These are phyloP conservation scores for Trogon surrucura DNA, from an alignment of 2,113 vertebrate genomes.

Conservation along the genomic window DNA sequence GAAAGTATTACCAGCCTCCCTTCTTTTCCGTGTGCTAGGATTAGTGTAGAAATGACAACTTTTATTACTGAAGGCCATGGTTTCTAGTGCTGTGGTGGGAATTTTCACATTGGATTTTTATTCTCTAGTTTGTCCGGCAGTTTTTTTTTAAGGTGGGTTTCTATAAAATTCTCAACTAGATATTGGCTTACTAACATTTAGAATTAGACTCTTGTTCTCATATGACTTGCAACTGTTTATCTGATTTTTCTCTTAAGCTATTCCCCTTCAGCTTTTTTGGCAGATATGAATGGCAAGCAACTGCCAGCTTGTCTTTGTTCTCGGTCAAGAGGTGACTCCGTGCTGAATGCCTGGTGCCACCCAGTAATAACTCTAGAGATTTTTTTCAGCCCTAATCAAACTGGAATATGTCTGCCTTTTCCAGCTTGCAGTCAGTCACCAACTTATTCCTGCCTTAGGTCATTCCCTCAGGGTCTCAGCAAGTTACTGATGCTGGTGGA, in stretches of 20 bases:
- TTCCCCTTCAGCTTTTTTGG: conserved; percentile 25
- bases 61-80: not conserved
- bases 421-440: conserved; percentile 43
- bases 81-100: not conserved
- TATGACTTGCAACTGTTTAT: not conserved
- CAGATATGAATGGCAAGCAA: conserved; percentile 36
- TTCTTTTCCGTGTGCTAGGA: not conserved
- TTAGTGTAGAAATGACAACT: not conserved
- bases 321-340: conserved; percentile 50
- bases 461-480: conserved; percentile 23
- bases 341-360: conserved; percentile 40
- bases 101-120: not conserved
- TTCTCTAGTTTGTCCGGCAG: not conserved
- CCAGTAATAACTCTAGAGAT: conserved; percentile 45
- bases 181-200: not conserved
- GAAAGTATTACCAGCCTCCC: not conserved
- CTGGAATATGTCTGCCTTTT: conserved; percentile 27
- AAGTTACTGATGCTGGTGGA: conserved; percentile 14
- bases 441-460: conserved; percentile 29
- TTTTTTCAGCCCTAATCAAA: conserved; percentile 55
- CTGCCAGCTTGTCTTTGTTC: conserved; percentile 43
- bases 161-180: not conserved
- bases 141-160: not conserved
- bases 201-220: not conserved
- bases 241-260: not conserved